Evolutionary conservation across 2,888 invertebrate species (phyloP).

Genomic region (Oscheius myriophilus): DNA sequence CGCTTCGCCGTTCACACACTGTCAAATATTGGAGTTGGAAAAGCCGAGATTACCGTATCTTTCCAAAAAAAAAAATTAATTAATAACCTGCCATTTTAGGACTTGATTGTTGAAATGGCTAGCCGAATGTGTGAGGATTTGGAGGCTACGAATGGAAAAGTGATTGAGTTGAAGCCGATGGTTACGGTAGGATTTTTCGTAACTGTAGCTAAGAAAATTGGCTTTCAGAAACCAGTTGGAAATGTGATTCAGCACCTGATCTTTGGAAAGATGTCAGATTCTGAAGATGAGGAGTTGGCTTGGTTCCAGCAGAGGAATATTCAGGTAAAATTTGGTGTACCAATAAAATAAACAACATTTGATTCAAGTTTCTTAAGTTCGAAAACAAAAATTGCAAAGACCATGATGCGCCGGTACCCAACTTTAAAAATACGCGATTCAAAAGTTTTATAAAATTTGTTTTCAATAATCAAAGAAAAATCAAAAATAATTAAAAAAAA

Average conservation of each 20-base stretch:
- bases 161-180: slow-evolving; percentile 38
- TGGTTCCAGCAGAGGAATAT: slow-evolving; percentile 39
- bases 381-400: no score
- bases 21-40: slow-evolving; percentile 45
- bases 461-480: no score
- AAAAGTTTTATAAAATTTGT: no score
- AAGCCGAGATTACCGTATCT: slow-evolving; percentile 22
- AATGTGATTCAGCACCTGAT: slow-evolving; percentile 50
- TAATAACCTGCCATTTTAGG: slow-evolving; percentile 2
- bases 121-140: slow-evolving; percentile 35
- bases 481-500: no score
- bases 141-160: slow-evolving; percentile 29
- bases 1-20: slow-evolving; percentile 48
- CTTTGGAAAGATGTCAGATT: slow-evolving; percentile 45
- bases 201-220: neutral
- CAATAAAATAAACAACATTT: no score
- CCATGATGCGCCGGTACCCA: no score
- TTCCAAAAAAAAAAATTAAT: neutral
- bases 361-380: no score
- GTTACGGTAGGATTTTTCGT: slow-evolving; percentile 31
- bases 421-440: no score
- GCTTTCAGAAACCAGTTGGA: slow-evolving; percentile 37
- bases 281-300: slow-evolving; percentile 45
- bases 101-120: slow-evolving; percentile 41
- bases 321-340: no score